Conservation (phyloP, 2,888 invertebrate species). For the Chaitophorus viminalis region DNA sequence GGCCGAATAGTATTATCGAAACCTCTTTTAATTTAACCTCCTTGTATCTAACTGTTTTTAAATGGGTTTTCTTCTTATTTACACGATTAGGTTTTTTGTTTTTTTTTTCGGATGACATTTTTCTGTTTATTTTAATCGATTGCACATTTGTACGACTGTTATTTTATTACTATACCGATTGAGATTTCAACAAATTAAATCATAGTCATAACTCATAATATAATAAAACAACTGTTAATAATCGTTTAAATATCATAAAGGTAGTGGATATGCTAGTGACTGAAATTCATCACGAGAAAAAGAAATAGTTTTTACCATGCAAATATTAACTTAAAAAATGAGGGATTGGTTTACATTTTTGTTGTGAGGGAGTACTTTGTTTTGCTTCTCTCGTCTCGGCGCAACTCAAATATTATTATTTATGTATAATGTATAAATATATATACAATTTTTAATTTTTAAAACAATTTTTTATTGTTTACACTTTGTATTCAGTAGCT, state of each 20-base stretch:
- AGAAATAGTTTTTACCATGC: too few species aligned
- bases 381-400: neutral
- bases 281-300: too few species aligned
- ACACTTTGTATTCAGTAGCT: neutral
- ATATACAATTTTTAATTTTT: neutral
- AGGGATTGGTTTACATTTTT: too few species aligned
- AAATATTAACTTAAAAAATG: too few species aligned
- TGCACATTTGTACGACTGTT: neutral
- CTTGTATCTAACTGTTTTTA: neutral
- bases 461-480: neutral
- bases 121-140: neutral
- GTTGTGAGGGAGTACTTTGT: too few species aligned
- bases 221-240: too few species aligned
- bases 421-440: too few species aligned
- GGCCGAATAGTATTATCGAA: conserved; percentile 48
- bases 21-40: conserved; percentile 21
- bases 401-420: too few species aligned
- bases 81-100: neutral
- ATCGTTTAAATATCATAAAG: too few species aligned
- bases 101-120: neutral
- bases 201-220: too few species aligned
- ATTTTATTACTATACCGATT: neutral
- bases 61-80: conserved; percentile 35
- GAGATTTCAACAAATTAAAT: neutral
- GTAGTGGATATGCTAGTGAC: too few species aligned